Conservation (phyloP, 2,888 invertebrate genomes). For the Subacronicta megacephala region DNA sequence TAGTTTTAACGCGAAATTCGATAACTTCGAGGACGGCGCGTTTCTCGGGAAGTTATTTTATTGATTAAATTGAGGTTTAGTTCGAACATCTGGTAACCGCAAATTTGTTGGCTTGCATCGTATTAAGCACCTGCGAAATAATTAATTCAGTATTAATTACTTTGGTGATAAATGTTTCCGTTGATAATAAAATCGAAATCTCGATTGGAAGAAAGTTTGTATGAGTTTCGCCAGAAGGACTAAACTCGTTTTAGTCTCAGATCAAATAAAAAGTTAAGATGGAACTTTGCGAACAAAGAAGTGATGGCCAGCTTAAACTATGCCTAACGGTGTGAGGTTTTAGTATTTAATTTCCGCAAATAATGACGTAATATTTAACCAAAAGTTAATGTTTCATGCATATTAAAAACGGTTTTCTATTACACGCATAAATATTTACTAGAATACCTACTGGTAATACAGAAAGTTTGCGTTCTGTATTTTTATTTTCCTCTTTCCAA, state of each 20-base stretch:
- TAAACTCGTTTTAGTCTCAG: slow-evolving; percentile 25
- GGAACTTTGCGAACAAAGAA: no score
- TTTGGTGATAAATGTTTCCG: slow-evolving; percentile 48
- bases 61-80: slow-evolving; percentile 60
- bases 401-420: slow-evolving; percentile 7
- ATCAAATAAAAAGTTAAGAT: no score
- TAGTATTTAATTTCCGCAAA: slow-evolving; percentile 19
- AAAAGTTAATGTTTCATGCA: slow-evolving; percentile 10
- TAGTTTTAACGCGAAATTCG: slow-evolving; percentile 46
- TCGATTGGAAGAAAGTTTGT: slow-evolving; percentile 38
- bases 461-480: slow-evolving; percentile 1
- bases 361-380: slow-evolving; percentile 11
- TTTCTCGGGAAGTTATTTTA: slow-evolving; percentile 59
- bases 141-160: slow-evolving; percentile 50
- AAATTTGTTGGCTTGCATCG: slow-evolving; percentile 44
- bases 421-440: background rate
- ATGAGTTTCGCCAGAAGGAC: slow-evolving; percentile 24
- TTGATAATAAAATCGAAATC: slow-evolving; percentile 20
- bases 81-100: slow-evolving; percentile 56
- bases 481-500: slow-evolving; percentile 14
- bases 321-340: no score
- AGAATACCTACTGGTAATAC: background rate
- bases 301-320: no score
- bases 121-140: slow-evolving; percentile 44
- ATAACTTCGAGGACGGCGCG: slow-evolving; percentile 38